Percentiles rank a stretch among this genome's conserved stretches.
phyloP scores from a whole-genome alignment of 2,888 invertebrate species.

The Coremacera marginata region DNA sequence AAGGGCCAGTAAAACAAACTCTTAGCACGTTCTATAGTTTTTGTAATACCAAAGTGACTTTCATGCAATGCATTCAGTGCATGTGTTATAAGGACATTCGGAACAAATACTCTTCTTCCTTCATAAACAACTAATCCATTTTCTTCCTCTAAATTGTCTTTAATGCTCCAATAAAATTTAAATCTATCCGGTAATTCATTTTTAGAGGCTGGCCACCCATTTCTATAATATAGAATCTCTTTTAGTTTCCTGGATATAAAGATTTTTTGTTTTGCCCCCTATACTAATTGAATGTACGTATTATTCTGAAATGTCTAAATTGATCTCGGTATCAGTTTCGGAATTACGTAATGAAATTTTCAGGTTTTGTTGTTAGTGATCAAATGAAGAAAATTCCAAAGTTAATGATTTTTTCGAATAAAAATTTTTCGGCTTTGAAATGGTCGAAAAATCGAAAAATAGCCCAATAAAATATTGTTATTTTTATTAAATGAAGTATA shows the following conservation, averaged over 20 bases:
- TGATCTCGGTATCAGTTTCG: too few relatives aligned
- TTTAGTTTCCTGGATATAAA: neutral
- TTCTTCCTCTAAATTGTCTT: neutral
- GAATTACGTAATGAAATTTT: too few relatives aligned
- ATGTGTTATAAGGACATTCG: neutral
- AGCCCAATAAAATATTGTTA: too few relatives aligned
- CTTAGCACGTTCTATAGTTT: conserved; percentile 1
- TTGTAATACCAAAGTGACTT: neutral
- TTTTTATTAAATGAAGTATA: too few relatives aligned
- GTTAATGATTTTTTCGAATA: too few relatives aligned
- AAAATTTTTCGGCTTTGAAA: too few relatives aligned
- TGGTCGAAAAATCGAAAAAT: too few relatives aligned
- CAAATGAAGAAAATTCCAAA: too few relatives aligned
- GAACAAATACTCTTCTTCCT: neutral
- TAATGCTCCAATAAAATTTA: conserved; percentile 1
- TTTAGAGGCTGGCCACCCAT: neutral
- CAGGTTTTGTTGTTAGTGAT: too few relatives aligned
- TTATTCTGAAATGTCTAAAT: too few relatives aligned
- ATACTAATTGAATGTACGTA: too few relatives aligned
- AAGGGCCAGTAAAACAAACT: neutral
- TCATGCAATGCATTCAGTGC: conserved; percentile 5
- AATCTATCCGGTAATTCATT: neutral
- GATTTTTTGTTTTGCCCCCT: neutral
- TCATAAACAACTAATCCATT: too few relatives aligned
- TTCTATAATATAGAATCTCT: neutral